Base-by-base conservation (phyloP, 2,888 invertebrate species). In the Cancer borealis region DNA sequence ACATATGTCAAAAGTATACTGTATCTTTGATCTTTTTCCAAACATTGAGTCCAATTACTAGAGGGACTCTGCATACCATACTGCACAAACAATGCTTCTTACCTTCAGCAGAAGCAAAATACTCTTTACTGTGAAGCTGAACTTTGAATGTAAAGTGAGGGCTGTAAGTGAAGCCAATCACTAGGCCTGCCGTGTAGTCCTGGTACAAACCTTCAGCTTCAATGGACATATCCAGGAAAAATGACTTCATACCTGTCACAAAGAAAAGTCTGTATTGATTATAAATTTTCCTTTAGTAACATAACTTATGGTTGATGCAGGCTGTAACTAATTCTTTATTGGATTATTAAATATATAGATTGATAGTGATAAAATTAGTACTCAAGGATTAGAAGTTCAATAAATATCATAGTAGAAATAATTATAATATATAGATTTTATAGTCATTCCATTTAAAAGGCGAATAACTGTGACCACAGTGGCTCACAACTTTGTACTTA, bases 181-280 rank as follows among this genome's bases (percentile, higher is more conserved):
- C 92, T 12, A 95, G 14, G 6, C 93, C 95, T 8, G 91, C 93
- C 54, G 45, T 95, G 21, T 91, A 84, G 21, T 92, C 93, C 17
- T 30, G 3, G 14, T 60, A 39, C 4, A 89, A 45, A 1, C 92
- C 95, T 45, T 93, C 95, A 17, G 93, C 87, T 47, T 95, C 95
- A 47, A 95, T 46, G 26, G 93, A 88, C 21, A 92, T 45, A 30
- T 95, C 95, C 17, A 95, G 60, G 88, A 95, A 95, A 73, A 95
- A 17, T n/a, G 95, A 95, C 39, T 93, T 93, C 49, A 30, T 47
- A 10, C 93, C 95, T 95, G 79, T 39, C 0, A 92, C 54, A 46
- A 8, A 79, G 46, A 39, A 66, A 60, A 60, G 4, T 21, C 4
- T 21, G 17, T 60, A 21, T 21, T 39, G 2, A 39, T 1, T 21